These are phyloP conservation scores for Acrossocheilus wenchowensis DNA, from an alignment of 2,797 vertebrate species.

Conservation along the genomic window DNA sequence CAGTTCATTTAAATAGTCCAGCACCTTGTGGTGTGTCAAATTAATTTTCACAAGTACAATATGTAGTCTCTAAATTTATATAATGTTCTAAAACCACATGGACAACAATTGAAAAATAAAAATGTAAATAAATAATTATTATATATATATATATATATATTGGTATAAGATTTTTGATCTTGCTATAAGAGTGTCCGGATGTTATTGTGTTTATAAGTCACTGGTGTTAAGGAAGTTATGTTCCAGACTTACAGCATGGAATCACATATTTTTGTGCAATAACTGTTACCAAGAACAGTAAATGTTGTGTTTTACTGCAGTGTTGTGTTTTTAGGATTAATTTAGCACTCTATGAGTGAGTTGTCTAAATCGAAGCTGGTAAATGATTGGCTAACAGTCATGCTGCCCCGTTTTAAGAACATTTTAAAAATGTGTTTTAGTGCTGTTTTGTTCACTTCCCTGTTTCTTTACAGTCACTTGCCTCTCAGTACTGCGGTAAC, in stretches of 20 bases:
- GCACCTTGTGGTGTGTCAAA: background rate
- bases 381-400: slow-evolving; percentile 10
- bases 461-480: background rate
- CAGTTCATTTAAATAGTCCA: background rate
- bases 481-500: background rate
- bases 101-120: background rate
- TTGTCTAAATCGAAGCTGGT: background rate
- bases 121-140: background rate
- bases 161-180: background rate
- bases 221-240: background rate
- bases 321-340: background rate
- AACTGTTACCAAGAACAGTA: background rate
- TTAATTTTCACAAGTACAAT: background rate
- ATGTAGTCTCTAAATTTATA: background rate
- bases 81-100: background rate
- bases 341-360: background rate
- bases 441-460: slow-evolving; percentile 24
- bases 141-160: no score
- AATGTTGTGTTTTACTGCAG: slow-evolving; percentile 2
- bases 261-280: slow-evolving; percentile 3
- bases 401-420: background rate
- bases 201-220: background rate
- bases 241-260: background rate
- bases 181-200: background rate
- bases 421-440: background rate